phyloP scores from a whole-genome alignment of 2,888 invertebrate genomes.

The Galerucella calmariensis region DNA sequence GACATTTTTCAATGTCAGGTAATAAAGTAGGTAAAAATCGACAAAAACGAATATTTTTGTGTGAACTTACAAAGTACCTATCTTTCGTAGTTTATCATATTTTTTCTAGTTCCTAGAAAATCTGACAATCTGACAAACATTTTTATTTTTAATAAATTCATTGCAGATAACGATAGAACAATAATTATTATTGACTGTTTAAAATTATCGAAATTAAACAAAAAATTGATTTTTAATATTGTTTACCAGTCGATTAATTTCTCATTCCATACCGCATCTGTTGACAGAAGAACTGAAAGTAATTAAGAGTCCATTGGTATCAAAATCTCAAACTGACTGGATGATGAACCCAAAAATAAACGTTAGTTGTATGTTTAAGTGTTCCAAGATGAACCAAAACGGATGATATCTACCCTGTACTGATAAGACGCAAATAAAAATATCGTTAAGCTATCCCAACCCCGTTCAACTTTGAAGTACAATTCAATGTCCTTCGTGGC shows the following conservation, averaged over 20 bases:
- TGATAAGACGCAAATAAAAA: no score
- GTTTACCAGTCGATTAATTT: not conserved
- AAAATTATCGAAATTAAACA: constrained; percentile 33
- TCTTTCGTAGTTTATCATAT: constrained; percentile 35
- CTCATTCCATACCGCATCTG: no score
- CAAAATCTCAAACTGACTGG: no score
- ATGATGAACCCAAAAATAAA: no score
- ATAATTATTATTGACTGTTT: constrained; percentile 13
- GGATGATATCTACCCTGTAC: no score
- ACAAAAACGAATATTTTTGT: constrained; percentile 29
- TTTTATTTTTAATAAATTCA: constrained; percentile 35
- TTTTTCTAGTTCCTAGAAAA: constrained; percentile 34
- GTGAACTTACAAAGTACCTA: constrained; percentile 22
- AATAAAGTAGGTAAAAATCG: constrained; percentile 41
- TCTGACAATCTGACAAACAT: constrained; percentile 23
- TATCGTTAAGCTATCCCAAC: no score
- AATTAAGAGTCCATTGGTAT: no score
- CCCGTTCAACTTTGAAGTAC: no score
- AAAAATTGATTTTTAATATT: constrained; percentile 14
- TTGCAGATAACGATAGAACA: not conserved
- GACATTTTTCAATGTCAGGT: constrained; percentile 41
- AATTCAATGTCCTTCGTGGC: no score
- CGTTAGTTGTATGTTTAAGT: no score
- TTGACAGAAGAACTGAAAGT: no score
- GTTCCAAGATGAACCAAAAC: no score